Percentiles rank a stretch among this genome's conserved stretches.
Conservation (phyloP, 2,888 invertebrate species). For the Trissolcus japonicus region DNA sequence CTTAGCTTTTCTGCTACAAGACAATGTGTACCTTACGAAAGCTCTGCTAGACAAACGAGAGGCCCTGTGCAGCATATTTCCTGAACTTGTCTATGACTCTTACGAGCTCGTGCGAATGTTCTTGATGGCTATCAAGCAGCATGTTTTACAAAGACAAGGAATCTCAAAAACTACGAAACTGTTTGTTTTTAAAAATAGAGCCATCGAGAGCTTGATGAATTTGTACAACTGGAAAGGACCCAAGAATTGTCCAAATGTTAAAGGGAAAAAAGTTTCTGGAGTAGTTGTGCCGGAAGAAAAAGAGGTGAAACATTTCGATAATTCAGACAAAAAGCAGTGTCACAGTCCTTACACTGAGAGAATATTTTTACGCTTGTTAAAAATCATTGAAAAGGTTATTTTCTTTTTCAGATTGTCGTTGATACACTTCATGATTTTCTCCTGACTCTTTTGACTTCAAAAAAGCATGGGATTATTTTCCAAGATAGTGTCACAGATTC, state of each 20-base stretch:
- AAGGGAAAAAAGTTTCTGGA: slow-evolving; percentile 71
- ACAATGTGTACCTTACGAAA: slow-evolving; percentile 82
- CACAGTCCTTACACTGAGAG: too few species aligned
- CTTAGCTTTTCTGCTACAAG: slow-evolving; percentile 85
- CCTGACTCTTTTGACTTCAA: slow-evolving; percentile 85
- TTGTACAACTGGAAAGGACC: slow-evolving; percentile 88
- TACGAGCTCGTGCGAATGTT: slow-evolving; percentile 82
- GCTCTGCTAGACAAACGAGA: slow-evolving; percentile 84
- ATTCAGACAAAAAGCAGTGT: too few species aligned
- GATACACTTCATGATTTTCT: slow-evolving; percentile 83
- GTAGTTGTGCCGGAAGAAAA: slow-evolving; percentile 74
- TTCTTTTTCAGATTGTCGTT: slow-evolving; percentile 76
- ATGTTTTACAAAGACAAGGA: slow-evolving; percentile 81
- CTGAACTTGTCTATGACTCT: slow-evolving; percentile 82
- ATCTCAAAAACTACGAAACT: slow-evolving; percentile 86
- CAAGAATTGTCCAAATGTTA: slow-evolving; percentile 71
- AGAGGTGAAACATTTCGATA: slow-evolving; percentile 62
- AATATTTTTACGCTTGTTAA: background rate
- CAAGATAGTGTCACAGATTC: slow-evolving; percentile 82
- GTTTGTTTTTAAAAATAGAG: slow-evolving; percentile 82
- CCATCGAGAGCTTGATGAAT: slow-evolving; percentile 82
- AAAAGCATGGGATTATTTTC: slow-evolving; percentile 87
- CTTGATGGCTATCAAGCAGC: slow-evolving; percentile 82
- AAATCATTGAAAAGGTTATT: slow-evolving; percentile 1
- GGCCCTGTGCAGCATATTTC: slow-evolving; percentile 80